Evolutionary conservation across 2,113 vertebrate genomes (phyloP).

Genomic region (Phaethon lepturus): DNA sequence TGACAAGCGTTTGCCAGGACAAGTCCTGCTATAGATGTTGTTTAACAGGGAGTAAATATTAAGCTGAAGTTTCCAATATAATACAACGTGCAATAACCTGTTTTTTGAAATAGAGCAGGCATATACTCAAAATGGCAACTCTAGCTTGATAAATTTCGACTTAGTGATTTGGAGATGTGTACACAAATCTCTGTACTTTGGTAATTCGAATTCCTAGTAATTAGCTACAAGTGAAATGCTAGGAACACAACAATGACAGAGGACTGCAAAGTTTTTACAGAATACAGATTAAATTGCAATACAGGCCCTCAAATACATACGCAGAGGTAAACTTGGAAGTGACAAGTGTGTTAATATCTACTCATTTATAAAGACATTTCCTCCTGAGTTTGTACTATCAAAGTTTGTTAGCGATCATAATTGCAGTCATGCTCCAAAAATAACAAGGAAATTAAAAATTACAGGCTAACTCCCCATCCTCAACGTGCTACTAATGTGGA

Average conservation of each 20-base stretch:
- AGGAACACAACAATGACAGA: neutral
- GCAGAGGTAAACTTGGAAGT: neutral
- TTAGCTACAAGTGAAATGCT: neutral
- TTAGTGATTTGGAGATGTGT: neutral
- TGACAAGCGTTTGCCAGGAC: neutral
- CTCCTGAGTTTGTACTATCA: neutral
- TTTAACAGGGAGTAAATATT: neutral
- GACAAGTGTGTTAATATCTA: neutral
- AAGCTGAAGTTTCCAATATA: neutral
- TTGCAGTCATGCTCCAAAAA: neutral
- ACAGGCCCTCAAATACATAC: neutral
- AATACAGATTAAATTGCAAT: neutral
- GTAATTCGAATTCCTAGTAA: neutral
- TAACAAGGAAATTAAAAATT: neutral
- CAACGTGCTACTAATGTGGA: neutral
- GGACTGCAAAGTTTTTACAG: neutral
- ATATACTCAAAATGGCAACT: neutral
- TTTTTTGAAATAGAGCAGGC: neutral
- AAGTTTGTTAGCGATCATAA: neutral
- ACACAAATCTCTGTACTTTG: neutral
- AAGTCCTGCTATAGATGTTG: neutral
- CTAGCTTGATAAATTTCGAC: neutral
- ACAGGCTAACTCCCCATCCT: neutral
- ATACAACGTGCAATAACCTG: neutral
- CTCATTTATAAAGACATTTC: neutral